These are phyloP conservation scores for Dicerorhinus sumatrensis DNA, from an alignment of 2,113 vertebrate species.

Conservation along the genomic window DNA sequence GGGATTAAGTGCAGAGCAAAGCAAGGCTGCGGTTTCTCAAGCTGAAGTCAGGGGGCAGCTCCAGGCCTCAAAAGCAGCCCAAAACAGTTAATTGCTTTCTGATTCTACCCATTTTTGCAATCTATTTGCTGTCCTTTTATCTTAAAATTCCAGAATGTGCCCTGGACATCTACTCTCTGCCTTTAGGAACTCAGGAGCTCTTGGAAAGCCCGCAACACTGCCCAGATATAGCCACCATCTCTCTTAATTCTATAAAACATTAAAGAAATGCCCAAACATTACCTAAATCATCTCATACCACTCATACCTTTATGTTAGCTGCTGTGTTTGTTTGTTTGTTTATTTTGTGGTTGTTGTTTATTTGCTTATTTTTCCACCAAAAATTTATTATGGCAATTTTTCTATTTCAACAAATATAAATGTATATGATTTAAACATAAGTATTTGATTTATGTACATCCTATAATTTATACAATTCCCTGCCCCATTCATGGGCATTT, in stretches of 20 bases:
- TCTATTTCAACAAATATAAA: neutral
- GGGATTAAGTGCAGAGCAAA: conserved; percentile 44
- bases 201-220: neutral
- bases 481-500: neutral
- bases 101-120: neutral
- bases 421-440: neutral
- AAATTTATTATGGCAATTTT: neutral
- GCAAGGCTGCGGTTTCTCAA: conserved; percentile 27
- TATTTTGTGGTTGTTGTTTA: neutral
- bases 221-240: too few relatives aligned
- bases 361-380: neutral
- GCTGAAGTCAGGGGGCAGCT: neutral
- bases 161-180: neutral
- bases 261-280: neutral
- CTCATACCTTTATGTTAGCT: neutral
- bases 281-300: neutral
- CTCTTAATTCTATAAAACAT: neutral
- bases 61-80: neutral
- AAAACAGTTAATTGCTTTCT: neutral
- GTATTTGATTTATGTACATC: neutral
- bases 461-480: neutral
- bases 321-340: neutral
- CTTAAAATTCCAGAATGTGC: neutral
- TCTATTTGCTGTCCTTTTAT: neutral
- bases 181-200: neutral